Conservation (phyloP, 2,797 vertebrate species). For the Dicrostonyx torquatus region DNA sequence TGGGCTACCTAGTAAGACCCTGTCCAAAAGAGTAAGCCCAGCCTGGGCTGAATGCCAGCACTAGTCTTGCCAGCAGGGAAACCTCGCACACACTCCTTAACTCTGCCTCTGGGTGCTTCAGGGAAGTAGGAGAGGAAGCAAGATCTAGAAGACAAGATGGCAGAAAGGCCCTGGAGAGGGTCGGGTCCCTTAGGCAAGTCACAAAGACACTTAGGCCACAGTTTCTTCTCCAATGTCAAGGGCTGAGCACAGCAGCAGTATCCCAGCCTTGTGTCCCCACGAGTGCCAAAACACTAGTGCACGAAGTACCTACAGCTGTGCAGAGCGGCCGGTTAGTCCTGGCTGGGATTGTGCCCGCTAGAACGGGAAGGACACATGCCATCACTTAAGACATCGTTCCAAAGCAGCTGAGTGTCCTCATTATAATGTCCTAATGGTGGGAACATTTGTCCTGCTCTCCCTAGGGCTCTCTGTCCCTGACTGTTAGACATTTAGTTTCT, state of each 20-base stretch:
- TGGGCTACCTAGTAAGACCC: background rate
- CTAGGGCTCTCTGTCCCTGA: background rate
- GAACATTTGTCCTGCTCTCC: background rate
- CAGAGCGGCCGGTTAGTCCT: background rate
- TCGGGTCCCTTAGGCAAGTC: background rate
- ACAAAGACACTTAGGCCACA: background rate
- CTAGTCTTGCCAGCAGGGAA: too few relatives aligned
- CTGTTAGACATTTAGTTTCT: background rate
- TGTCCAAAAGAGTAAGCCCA: background rate
- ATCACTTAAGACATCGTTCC: background rate
- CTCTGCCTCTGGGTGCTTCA: background rate
- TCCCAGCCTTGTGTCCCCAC: background rate
- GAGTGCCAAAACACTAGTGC: background rate
- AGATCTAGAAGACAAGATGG: background rate
- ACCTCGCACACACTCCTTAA: background rate
- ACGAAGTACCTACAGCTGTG: background rate
- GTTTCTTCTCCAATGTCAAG: background rate
- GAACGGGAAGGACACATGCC: background rate
- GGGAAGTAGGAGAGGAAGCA: background rate
- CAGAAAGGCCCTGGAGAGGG: background rate
- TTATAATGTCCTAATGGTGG: background rate
- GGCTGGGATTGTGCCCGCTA: background rate
- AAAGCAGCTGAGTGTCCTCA: background rate
- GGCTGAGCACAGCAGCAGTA: background rate
- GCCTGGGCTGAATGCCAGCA: background rate